Conservation (phyloP, 2,888 invertebrate species). For the Melanophora roralis region DNA sequence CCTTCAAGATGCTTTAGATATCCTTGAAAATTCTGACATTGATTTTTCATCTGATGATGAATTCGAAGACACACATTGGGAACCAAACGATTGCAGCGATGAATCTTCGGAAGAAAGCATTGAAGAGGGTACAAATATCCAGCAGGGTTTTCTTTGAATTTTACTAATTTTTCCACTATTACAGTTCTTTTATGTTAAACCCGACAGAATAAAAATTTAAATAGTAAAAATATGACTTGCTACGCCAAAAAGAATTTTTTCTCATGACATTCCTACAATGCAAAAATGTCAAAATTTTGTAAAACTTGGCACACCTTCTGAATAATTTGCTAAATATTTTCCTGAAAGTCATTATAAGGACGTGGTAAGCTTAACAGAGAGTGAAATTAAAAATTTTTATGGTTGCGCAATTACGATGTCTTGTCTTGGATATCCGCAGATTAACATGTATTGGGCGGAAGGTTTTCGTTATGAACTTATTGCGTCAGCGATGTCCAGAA, state of each 20-base stretch:
- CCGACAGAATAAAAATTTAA: conserved; percentile 17
- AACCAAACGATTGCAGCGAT: conserved; percentile 13
- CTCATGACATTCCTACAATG: background rate
- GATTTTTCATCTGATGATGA: conserved; percentile 33
- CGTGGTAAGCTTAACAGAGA: conserved; percentile 1
- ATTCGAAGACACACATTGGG: conserved; percentile 14
- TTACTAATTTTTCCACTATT: too few relatives aligned
- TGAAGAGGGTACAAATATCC: conserved; percentile 9
- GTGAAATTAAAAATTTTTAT: conserved; percentile 25
- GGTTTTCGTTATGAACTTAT: conserved; percentile 3
- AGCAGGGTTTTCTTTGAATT: conserved; percentile 5
- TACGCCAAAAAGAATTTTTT: conserved; percentile 13
- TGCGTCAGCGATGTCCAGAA: conserved; percentile 5
- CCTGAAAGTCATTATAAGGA: conserved; percentile 14
- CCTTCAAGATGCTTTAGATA: conserved; percentile 16
- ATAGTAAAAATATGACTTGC: conserved; percentile 9
- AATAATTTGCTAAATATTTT: conserved; percentile 24
- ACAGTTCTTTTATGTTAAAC: too few relatives aligned
- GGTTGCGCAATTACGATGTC: conserved; percentile 27
- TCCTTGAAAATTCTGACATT: conserved; percentile 23
- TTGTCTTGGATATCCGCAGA: conserved; percentile 19
- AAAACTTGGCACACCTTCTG: conserved; percentile 2
- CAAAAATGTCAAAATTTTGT: conserved; percentile 15
- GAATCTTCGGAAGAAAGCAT: conserved; percentile 5
- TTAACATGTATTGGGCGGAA: conserved; percentile 48